These are phyloP conservation scores for Balaenoptera acutorostrata DNA, from an alignment of 2,113 vertebrate genomes.

Conservation along the genomic window DNA sequence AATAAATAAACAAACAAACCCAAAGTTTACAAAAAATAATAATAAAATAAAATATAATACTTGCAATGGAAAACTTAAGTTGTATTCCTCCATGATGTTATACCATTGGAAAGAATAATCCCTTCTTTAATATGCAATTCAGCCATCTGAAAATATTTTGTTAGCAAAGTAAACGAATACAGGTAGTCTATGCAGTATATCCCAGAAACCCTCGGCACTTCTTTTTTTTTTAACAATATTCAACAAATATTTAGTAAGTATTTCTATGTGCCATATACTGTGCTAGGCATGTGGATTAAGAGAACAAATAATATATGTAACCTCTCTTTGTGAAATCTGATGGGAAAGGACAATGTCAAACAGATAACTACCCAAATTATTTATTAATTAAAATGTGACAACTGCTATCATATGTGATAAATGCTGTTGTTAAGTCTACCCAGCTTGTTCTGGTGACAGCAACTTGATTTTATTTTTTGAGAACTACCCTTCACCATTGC, in stretches of 20 bases:
- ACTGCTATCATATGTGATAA: not conserved
- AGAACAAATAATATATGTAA: not conserved
- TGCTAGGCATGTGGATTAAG: not conserved
- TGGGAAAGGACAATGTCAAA: not conserved
- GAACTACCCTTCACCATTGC: not conserved
- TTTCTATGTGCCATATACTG: not conserved
- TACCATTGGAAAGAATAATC: not conserved
- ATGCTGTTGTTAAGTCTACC: not conserved
- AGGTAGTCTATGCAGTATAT: not conserved
- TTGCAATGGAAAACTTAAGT: not conserved
- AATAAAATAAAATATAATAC: not conserved
- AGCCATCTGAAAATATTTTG: slow-evolving; percentile 8
- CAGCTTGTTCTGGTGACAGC: not conserved
- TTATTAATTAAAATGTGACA: not conserved
- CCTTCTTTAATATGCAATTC: not conserved
- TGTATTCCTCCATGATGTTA: not conserved
- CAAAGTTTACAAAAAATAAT: no score
- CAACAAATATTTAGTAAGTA: not conserved
- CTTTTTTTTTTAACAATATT: not conserved
- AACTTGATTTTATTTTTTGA: not conserved
- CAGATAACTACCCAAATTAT: not conserved
- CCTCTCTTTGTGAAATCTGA: not conserved
- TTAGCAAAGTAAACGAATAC: not conserved
- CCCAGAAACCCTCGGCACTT: not conserved
- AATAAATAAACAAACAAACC: no score